Conservation (phyloP, 1,140 invertebrate species). For the Penaeus vannamei region DNA sequence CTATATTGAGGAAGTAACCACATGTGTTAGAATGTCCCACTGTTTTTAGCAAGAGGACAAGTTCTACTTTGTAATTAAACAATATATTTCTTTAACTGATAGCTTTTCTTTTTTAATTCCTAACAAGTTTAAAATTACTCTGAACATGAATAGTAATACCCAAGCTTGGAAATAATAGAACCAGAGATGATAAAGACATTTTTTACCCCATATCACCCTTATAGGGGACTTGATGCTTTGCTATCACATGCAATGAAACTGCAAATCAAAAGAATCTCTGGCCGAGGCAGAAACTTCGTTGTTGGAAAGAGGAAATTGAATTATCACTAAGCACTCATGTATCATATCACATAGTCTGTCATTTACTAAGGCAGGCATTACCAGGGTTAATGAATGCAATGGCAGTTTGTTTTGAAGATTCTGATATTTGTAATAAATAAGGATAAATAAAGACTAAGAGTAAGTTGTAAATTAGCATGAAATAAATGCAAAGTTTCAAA, state of each 20-base stretch:
- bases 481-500: constrained; percentile 46
- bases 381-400: constrained; percentile 49
- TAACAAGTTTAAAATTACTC: too few species aligned
- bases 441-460: constrained; percentile 24
- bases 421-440: constrained; percentile 21
- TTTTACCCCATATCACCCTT: constrained; percentile 12
- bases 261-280: constrained; percentile 23
- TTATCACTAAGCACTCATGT: constrained; percentile 53
- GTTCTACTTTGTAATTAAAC: too few species aligned
- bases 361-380: constrained; percentile 61
- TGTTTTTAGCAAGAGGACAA: too few species aligned
- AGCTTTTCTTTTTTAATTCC: too few species aligned
- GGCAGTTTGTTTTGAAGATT: constrained; percentile 32
- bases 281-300: constrained; percentile 57
- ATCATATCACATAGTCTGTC: constrained; percentile 55
- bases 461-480: not conserved
- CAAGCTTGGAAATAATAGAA: too few species aligned
- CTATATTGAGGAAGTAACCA: too few species aligned
- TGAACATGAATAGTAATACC: too few species aligned
- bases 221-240: constrained; percentile 30
- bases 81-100: too few species aligned
- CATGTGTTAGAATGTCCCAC: too few species aligned
- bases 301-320: constrained; percentile 36
- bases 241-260: constrained; percentile 40
- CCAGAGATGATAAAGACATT: too few species aligned